These are phyloP conservation scores for Microvelia longipes DNA, from an alignment of 1,140 invertebrate species.

Conservation along the genomic window DNA sequence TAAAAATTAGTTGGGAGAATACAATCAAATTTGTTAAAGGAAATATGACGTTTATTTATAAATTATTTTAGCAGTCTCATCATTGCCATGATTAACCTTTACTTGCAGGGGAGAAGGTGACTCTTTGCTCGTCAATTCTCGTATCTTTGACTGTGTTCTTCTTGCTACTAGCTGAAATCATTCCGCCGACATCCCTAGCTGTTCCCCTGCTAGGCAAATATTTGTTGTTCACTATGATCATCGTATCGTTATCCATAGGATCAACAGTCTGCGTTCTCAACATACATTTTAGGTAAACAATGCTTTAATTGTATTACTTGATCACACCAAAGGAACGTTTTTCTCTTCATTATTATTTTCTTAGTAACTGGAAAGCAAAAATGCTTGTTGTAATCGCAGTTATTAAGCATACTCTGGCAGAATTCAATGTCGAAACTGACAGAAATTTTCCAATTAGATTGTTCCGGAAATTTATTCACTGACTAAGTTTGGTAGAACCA, in stretches of 20 bases:
- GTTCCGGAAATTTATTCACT: too few relatives aligned
- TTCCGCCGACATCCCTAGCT: constrained; percentile 90
- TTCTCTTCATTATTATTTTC: background rate
- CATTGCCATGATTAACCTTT: too few relatives aligned
- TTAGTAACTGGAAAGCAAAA: background rate
- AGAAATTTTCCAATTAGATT: too few relatives aligned
- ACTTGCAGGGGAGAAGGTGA: constrained; percentile 67
- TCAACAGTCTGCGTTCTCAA: constrained; percentile 94
- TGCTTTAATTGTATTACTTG: background rate
- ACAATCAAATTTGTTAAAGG: too few relatives aligned
- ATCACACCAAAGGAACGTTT: background rate
- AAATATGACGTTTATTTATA: too few relatives aligned
- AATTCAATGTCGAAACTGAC: too few relatives aligned
- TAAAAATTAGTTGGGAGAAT: too few relatives aligned
- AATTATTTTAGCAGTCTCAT: too few relatives aligned
- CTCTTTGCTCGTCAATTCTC: constrained; percentile 93
- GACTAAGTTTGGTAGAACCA: too few relatives aligned
- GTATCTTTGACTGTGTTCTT: constrained; percentile 98
- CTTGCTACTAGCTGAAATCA: constrained; percentile 89
- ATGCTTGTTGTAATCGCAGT: background rate
- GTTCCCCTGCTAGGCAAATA: constrained; percentile 95
- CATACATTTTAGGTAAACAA: constrained; percentile 80
- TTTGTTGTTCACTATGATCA: constrained; percentile 91
- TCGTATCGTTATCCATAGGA: constrained; percentile 91
- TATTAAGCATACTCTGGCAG: too few relatives aligned